Conservation (phyloP, 2,797 vertebrate species). For the Smutsia temminckii region DNA sequence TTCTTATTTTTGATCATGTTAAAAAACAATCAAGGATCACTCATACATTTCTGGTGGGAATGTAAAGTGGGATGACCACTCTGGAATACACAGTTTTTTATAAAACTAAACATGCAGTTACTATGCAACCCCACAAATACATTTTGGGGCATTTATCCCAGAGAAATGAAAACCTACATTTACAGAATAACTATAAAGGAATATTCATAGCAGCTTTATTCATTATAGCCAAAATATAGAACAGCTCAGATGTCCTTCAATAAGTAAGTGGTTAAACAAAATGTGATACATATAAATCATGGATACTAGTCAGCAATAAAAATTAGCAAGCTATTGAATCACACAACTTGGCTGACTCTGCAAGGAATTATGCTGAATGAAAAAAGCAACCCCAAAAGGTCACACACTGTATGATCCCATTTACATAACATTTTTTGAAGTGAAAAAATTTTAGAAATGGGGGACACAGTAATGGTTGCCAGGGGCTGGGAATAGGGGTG, state of each 20-base stretch:
- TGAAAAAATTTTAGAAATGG: background rate
- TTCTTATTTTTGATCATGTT: background rate
- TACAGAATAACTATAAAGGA: background rate
- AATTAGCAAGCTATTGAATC: background rate
- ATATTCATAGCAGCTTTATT: background rate
- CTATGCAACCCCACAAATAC: background rate
- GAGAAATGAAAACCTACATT: background rate
- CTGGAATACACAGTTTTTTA: background rate
- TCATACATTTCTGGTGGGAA: background rate
- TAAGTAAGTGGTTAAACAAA: background rate
- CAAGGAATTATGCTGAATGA: background rate
- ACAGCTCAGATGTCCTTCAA: background rate
- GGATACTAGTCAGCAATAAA: background rate
- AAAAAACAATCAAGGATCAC: background rate
- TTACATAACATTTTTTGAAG: background rate
- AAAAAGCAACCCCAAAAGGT: background rate
- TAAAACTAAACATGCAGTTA: too few species aligned
- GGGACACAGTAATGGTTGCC: background rate
- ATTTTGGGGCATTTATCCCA: background rate
- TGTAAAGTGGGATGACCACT: background rate
- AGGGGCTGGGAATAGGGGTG: background rate
- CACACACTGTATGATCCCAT: background rate
- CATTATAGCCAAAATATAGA: background rate
- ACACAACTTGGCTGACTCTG: background rate
- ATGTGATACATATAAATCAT: background rate